Evolutionary conservation across 2,888 invertebrate genomes (phyloP), one percentile per base, ranked within the genome.

Genomic region (Gymnocheta viridis): DNA sequence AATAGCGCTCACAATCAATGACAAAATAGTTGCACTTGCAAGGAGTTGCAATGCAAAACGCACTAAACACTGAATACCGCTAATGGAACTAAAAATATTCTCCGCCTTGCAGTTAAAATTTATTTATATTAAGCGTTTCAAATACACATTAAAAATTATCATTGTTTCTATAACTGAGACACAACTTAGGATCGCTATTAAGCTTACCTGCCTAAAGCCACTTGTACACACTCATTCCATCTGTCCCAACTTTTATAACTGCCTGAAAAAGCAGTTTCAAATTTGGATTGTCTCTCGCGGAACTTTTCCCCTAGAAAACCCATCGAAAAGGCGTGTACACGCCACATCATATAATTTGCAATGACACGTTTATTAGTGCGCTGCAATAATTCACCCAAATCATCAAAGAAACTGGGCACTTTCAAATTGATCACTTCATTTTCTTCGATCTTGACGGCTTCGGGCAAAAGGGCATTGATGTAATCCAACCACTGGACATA

Each of bases 261-360:
- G 0, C 98, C 98, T 7, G 96, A 96, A 6, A 98, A 93, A 0
- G 95, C 95, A 0, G 96, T 96, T 69, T 95, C 95, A 91, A 96
- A 98, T 44, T 95, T n/a, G n/a, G n/a, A 38, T 38, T 4, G 97
- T 0, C 97, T 93, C 70, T 95, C 95, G 4, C 97, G 94, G 80
- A 97, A 93, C 74, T 94, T 94, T 70, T 97, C 96, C 0, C 95
- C 96, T 84, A 98, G 92, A 91, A 97, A 98, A 3, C 95, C 95
- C 9, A 96, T 94, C 0, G 96, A 95, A 4, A 96, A 95, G 0
- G 95, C 95, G 0, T 96, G 96, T 0, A 96, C 96, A 70, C 98
- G 94, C 98, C 98, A 98, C 94, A 98, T 94, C 87, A 97, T 95
- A 90, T 98, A 98, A 93, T 98, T 98, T 2, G 98, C 97, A 88